phyloP scores from a whole-genome alignment of 2,797 vertebrate species.

The Smutsia temminckii region DNA sequence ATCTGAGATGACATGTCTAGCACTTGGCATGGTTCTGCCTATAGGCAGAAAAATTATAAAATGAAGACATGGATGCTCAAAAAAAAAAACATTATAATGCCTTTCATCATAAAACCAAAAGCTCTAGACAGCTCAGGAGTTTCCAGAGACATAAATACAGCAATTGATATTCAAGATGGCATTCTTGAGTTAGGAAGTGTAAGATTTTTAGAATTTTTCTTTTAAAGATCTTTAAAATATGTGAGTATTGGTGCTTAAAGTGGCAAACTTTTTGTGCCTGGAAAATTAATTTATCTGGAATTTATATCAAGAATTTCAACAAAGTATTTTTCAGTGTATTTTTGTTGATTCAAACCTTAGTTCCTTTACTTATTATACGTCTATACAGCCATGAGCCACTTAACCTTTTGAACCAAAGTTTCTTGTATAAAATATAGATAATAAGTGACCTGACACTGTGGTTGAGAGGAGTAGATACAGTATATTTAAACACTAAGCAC shows the following conservation, averaged over 20 bases:
- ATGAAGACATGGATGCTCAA: neutral
- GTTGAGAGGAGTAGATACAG: neutral
- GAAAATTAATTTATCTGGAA: constrained; percentile 5
- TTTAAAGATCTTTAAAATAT: constrained; percentile 23
- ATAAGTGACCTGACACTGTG: neutral
- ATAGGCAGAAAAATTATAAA: constrained; percentile 3
- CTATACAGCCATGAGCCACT: neutral
- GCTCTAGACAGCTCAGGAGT: neutral
- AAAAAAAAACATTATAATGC: neutral
- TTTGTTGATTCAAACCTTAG: neutral
- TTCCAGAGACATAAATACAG: neutral
- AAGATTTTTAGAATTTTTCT: neutral
- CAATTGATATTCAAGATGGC: neutral
- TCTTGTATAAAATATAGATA: neutral
- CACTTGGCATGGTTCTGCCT: neutral
- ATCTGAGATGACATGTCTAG: neutral
- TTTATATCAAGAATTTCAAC: neutral
- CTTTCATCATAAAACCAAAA: neutral
- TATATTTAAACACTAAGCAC: neutral
- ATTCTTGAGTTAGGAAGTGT: constrained; percentile 15
- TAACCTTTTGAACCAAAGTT: neutral
- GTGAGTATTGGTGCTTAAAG: neutral
- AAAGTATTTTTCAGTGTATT: neutral
- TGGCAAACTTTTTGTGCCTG: neutral
- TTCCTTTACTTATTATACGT: neutral